Evolutionary conservation across 2,113 vertebrate genomes (phyloP), one percentile per base, ranked within the genome.

Genomic region (Thalassoma bifasciatum): DNA sequence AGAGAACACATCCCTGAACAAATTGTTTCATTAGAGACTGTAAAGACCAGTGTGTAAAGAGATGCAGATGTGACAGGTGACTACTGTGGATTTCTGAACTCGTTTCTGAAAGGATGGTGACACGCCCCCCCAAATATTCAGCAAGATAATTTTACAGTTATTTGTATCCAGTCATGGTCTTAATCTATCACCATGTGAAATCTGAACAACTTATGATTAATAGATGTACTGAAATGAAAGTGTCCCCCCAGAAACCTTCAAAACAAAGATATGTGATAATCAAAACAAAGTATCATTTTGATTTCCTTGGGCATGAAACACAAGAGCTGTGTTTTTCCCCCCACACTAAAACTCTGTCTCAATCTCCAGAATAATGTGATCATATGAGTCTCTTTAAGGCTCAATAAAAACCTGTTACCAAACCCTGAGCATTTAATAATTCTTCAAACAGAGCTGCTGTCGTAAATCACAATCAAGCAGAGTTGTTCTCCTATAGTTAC

Each of bases 21-120:
- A 62, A 60, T 23, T 63, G 64, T 72, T 81, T 76, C 85, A 82
- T 86, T 83, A 81, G 22, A 70, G 38, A 65, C 46, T 68, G 64
- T 68, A 66, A 73, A 50, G 46, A 81, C 62, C 47, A 36, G 36
- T 73, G 36, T 73, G 52, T 73, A 79, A 80, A 76, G 46, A 85
- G 26, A 44, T n/a, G 46, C 11, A 68, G 26, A 49, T 23, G 3
- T 38, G 14, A 49, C 13, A 11, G 65, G 67, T 63, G 44, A 72
- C 38, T 42, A 44, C 3, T 58, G 34, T 19, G 23, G 16, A 66
- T 26, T 30, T 50, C n/a, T 23, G 22, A 50, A 70, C 6, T 66
- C n/a, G n/a, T n/a, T 72, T 46, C 63, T 40, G 59, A 12, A 7
- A 8, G 36, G 12, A 42, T 40, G 56, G 12, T 64, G 5, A 30